phyloP scores from a whole-genome alignment of 2,113 vertebrate species.

The Chionomys nivalis region DNA sequence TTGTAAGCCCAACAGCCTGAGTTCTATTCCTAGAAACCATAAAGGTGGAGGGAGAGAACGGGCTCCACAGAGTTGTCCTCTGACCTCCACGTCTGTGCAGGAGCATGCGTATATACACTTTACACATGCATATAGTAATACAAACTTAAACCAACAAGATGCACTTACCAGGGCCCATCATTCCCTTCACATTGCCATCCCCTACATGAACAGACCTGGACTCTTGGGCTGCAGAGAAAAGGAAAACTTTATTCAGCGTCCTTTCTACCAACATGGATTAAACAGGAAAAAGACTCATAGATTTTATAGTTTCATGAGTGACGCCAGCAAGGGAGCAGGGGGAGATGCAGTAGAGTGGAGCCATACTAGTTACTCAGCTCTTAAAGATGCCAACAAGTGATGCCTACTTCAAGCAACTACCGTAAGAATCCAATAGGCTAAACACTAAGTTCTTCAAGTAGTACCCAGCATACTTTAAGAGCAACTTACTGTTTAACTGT shows the following conservation, averaged over 20 bases:
- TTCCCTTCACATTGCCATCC: conserved; percentile 84
- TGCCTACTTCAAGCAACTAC: not conserved
- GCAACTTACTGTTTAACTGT: not conserved
- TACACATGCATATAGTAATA: not conserved
- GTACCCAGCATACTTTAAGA: not conserved
- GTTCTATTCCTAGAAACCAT: not conserved
- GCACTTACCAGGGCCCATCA: conserved; percentile 85
- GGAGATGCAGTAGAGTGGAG: not conserved
- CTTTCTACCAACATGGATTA: not conserved
- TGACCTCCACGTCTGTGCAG: not conserved
- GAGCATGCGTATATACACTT: not conserved
- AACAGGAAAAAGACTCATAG: not conserved
- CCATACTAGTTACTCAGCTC: not conserved
- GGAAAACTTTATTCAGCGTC: conserved; percentile 45
- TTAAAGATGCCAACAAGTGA: not conserved
- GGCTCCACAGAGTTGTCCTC: not conserved
- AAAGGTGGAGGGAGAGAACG: not conserved
- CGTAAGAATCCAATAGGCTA: not conserved
- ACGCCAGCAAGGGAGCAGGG: not conserved
- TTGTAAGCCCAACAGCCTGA: not conserved
- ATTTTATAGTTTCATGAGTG: not conserved
- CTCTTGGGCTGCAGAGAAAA: conserved; percentile 84
- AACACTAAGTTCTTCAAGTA: not conserved
- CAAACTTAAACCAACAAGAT: not conserved
- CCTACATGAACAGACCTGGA: conserved; percentile 83